Conservation (phyloP, 2,797 vertebrate genomes). For the Brachymystax lenok region DNA sequence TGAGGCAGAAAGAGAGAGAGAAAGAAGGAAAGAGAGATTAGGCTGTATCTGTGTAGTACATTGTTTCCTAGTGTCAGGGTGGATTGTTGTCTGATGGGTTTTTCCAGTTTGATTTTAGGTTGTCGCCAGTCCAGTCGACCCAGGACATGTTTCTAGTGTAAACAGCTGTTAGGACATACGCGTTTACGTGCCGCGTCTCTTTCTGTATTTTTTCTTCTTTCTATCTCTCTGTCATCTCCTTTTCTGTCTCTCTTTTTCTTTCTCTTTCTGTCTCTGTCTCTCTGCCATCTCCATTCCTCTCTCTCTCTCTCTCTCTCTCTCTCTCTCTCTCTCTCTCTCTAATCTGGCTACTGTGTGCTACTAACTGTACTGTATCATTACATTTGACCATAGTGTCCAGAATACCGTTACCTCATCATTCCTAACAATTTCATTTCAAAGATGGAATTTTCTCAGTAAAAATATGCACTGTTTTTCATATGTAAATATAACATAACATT, state of each 20-base stretch:
- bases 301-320: background rate
- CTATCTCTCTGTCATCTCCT: no score
- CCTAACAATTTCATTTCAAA: constrained; percentile 40
- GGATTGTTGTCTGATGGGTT: constrained; percentile 77
- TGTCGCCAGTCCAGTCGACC: constrained; percentile 54
- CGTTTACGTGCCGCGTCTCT: background rate
- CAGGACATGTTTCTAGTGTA: constrained; percentile 69
- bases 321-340: constrained; percentile 18
- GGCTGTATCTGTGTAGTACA: constrained; percentile 38
- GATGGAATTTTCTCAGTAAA: constrained; percentile 41
- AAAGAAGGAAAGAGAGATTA: constrained; percentile 17
- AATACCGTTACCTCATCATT: constrained; percentile 61
- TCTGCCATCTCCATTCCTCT: background rate
- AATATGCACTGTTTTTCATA: background rate
- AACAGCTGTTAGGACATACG: constrained; percentile 53
- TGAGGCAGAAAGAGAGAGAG: constrained; percentile 21
- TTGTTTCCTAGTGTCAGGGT: constrained; percentile 40
- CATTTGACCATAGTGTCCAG: constrained; percentile 49
- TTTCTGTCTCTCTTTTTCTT: background rate
- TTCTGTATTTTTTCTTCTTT: no score
- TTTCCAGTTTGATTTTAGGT: constrained; percentile 73
- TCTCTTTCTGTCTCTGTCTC: background rate
- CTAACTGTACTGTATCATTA: constrained; percentile 41
- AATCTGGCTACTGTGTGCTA: constrained; percentile 8
- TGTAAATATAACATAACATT: background rate